Conservation (phyloP, 2,888 invertebrate species). For the Meiosimyza decipiens region DNA sequence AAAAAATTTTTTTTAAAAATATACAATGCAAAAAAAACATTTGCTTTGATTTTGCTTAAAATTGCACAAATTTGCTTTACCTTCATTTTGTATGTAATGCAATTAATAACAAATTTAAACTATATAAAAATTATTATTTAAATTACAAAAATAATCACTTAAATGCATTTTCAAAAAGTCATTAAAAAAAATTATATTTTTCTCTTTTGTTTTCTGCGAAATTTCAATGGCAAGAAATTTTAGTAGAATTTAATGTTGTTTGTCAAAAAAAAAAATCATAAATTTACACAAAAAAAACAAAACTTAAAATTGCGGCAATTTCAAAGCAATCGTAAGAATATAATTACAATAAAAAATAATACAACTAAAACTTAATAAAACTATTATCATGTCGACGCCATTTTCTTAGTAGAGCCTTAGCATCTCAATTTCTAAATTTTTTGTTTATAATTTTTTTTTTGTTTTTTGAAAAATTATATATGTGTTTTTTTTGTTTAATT, state of each 20-base stretch:
- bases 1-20: neutral
- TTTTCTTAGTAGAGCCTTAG: no score
- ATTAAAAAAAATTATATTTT: no score
- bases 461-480: no score
- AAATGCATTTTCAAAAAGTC: slow-evolving; percentile 23
- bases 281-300: slow-evolving; percentile 1
- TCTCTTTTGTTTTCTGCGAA: neutral
- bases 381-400: neutral
- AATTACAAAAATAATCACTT: slow-evolving; percentile 24
- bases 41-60: neutral
- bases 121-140: slow-evolving; percentile 3
- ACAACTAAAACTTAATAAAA: neutral
- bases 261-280: slow-evolving; percentile 3
- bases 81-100: neutral
- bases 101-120: slow-evolving; percentile 23
- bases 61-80: slow-evolving; percentile 27
- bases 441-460: no score
- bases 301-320: slow-evolving; percentile 14
- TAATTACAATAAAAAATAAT: neutral
- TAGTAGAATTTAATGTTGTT: neutral
- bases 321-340: neutral
- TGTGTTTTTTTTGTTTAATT: neutral
- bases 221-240: slow-evolving; percentile 45
- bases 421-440: no score
- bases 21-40: neutral